phyloP scores from a whole-genome alignment of 1,140 invertebrate species.

The Microplitis mediator region DNA sequence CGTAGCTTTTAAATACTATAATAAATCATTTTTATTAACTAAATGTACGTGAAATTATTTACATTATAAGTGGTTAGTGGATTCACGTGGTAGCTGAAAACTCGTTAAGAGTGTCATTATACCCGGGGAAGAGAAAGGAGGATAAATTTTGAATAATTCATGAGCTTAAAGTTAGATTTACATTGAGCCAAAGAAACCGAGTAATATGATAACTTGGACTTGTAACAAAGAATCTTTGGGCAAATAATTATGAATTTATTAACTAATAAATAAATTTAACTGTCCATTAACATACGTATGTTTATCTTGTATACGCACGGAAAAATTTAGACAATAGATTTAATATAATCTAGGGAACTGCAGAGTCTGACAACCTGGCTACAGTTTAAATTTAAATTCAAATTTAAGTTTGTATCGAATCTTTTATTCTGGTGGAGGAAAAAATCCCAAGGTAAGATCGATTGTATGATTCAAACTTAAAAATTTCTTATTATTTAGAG shows the following conservation, averaged over 20 bases:
- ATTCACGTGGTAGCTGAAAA: conserved; percentile 3
- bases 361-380: too few species aligned
- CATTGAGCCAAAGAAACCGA: conserved; percentile 30
- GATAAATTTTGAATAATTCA: conserved; percentile 22
- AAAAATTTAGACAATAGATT: too few species aligned
- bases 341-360: too few species aligned
- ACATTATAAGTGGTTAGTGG: background rate
- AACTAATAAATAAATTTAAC: conserved; percentile 14
- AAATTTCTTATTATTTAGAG: too few species aligned
- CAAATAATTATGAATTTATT: conserved; percentile 27
- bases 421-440: too few species aligned
- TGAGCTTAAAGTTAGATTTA: conserved; percentile 23
- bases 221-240: conserved; percentile 28
- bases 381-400: too few species aligned
- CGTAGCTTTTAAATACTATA: too few species aligned
- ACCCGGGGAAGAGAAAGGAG: background rate
- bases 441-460: too few species aligned
- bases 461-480: too few species aligned
- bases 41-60: background rate
- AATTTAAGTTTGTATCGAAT: too few species aligned
- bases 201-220: conserved; percentile 26
- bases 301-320: too few species aligned
- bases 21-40: too few species aligned
- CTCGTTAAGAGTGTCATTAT: conserved; percentile 1
- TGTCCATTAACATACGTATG: background rate